Percentiles rank a stretch among this genome's conserved stretches.
phyloP scores from a whole-genome alignment of 2,797 vertebrate genomes.

The Ptychadena robeensis region DNA sequence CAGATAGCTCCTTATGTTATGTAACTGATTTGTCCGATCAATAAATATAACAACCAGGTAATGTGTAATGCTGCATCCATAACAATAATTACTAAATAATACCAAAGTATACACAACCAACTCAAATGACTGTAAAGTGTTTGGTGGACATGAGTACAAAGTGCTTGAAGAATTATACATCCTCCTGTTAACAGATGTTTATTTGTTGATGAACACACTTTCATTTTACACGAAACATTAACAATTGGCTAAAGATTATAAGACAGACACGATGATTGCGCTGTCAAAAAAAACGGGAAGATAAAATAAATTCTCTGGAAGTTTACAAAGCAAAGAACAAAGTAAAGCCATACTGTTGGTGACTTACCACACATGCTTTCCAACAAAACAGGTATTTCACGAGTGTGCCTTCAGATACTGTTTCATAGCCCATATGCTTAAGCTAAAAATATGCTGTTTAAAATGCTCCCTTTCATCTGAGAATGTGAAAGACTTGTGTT shows the following conservation, averaged over 20 bases:
- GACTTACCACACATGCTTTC: slow-evolving; percentile 15
- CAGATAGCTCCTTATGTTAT: too few species aligned
- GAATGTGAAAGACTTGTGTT: slow-evolving; percentile 53
- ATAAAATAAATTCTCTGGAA: too few species aligned
- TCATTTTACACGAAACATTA: background rate
- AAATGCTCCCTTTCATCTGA: slow-evolving; percentile 44
- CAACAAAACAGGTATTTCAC: slow-evolving; percentile 43
- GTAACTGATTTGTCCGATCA: too few species aligned
- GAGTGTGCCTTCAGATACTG: slow-evolving; percentile 29
- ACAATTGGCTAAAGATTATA: background rate
- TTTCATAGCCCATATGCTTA: slow-evolving; percentile 29
- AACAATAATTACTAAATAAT: too few species aligned
- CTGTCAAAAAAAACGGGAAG: background rate
- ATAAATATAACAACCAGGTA: too few species aligned
- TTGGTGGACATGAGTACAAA: too few species aligned
- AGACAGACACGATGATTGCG: background rate
- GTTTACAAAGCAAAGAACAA: background rate
- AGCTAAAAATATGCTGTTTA: slow-evolving; percentile 49
- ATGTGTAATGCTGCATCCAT: too few species aligned
- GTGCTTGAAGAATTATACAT: too few species aligned
- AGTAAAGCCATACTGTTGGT: slow-evolving; percentile 9
- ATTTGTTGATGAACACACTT: too few species aligned
- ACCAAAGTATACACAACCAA: too few species aligned
- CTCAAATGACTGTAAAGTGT: too few species aligned
- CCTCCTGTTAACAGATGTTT: too few species aligned